phyloP scores from a whole-genome alignment of 2,888 invertebrate genomes.

The Apantesis nais region DNA sequence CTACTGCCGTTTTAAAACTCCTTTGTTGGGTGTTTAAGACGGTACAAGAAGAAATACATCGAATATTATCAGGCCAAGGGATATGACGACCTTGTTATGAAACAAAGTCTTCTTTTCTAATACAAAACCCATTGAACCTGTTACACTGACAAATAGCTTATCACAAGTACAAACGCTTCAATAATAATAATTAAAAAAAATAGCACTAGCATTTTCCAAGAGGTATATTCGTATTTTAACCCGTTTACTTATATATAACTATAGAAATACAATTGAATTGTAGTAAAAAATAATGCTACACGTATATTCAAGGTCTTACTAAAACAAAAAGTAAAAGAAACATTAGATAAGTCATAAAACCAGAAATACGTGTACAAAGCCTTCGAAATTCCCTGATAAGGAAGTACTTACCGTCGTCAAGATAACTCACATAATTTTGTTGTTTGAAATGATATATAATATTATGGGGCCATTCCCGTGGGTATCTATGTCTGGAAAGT shows the following conservation, averaged over 20 bases:
- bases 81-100: background rate
- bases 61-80: background rate
- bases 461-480: conserved; percentile 2
- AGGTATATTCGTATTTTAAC: background rate
- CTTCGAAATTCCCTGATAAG: conserved; percentile 18
- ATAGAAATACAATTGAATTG: background rate
- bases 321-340: conserved; percentile 13
- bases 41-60: background rate
- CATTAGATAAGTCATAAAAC: conserved; percentile 13
- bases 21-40: too few relatives aligned
- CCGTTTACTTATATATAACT: background rate
- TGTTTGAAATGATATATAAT: background rate
- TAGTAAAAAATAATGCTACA: background rate
- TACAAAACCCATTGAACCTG: background rate
- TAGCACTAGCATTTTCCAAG: background rate
- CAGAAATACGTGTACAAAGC: conserved; percentile 1
- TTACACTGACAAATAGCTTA: too few relatives aligned
- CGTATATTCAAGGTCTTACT: conserved; percentile 6
- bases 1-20: too few relatives aligned
- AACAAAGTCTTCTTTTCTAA: too few relatives aligned
- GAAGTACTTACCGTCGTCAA: conserved; percentile 11
- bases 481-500: background rate
- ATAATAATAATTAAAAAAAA: too few relatives aligned
- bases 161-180: too few relatives aligned
- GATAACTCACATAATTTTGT: conserved; percentile 8